These are phyloP conservation scores for Caenorhabditis drosophilae DNA, from an alignment of 2,888 invertebrate species.

Conservation along the genomic window DNA sequence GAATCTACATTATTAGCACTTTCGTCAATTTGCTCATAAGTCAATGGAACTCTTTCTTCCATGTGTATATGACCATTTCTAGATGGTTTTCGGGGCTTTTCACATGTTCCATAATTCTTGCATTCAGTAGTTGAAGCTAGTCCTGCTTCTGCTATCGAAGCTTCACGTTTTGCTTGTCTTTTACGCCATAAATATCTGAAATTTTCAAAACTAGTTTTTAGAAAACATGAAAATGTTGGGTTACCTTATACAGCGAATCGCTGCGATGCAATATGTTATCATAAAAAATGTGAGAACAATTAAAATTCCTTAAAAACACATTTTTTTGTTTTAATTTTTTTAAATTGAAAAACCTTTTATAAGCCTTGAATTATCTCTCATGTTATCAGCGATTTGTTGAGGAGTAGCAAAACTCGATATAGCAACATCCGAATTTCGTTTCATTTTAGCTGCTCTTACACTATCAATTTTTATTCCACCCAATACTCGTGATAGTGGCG, in stretches of 20 bases:
- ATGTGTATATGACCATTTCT: slow-evolving; percentile 29
- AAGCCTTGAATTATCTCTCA: slow-evolving; percentile 42
- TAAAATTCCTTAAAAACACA: too few relatives aligned
- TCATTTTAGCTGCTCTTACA: slow-evolving; percentile 39
- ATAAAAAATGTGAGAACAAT: slow-evolving; percentile 44
- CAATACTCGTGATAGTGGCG: slow-evolving; percentile 62
- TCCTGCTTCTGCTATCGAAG: slow-evolving; percentile 16
- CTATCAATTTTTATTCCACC: slow-evolving; percentile 64
- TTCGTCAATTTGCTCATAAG: slow-evolving; percentile 32
- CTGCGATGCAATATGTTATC: slow-evolving; percentile 55
- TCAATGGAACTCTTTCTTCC: slow-evolving; percentile 28
- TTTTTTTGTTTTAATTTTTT: too few relatives aligned
- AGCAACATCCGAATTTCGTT: slow-evolving; percentile 13
- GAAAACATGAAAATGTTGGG: not conserved
- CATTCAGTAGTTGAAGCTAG: slow-evolving; percentile 14
- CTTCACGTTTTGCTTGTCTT: slow-evolving; percentile 10
- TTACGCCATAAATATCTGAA: slow-evolving; percentile 8
- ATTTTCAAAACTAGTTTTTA: not conserved
- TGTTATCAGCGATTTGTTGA: slow-evolving; percentile 17
- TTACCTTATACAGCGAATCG: slow-evolving; percentile 41
- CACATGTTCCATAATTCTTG: slow-evolving; percentile 35
- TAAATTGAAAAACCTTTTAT: slow-evolving; percentile 39
- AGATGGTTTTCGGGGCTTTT: slow-evolving; percentile 18
- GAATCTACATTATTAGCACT: slow-evolving; percentile 16
- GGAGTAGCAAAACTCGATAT: slow-evolving; percentile 17